Evolutionary conservation across 1,140 invertebrate species (phyloP).

Genomic region (Drosophila setifemur): DNA sequence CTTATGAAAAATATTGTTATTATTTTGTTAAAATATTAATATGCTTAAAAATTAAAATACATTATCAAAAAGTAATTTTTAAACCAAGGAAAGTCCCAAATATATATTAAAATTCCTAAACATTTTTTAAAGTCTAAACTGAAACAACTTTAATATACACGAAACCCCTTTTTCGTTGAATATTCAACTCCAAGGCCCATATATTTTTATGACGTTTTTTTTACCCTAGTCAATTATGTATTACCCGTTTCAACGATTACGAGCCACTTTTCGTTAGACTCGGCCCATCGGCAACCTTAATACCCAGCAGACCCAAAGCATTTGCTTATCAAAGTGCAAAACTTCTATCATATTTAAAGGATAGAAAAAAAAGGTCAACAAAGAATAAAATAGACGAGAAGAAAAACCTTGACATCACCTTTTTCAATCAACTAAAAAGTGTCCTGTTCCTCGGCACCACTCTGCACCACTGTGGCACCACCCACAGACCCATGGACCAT

Average conservation of each 20-base stretch:
- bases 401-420: constrained; percentile 57
- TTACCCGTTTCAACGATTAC: constrained; percentile 14
- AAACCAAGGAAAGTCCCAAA: too few species aligned
- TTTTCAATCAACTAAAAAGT: constrained; percentile 80
- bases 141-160: too few species aligned
- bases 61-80: too few species aligned
- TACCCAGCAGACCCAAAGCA: constrained; percentile 19
- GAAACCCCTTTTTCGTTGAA: neutral
- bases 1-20: too few species aligned
- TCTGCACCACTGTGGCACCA: neutral
- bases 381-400: constrained; percentile 12
- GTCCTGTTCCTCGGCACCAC: constrained; percentile 20
- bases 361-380: constrained; percentile 34
- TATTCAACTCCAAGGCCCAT: neutral
- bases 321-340: constrained; percentile 37
- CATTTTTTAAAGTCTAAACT: too few species aligned
- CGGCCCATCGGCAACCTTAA: neutral
- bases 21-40: too few species aligned
- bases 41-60: neutral
- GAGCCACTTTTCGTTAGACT: constrained; percentile 8
- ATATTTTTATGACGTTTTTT: neutral
- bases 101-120: too few species aligned
- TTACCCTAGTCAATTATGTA: constrained; percentile 20
- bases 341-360: constrained; percentile 42
- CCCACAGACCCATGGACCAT: neutral